Conservation (phyloP, 2,797 vertebrate genomes). For the Tokudaia muenninki region DNA sequence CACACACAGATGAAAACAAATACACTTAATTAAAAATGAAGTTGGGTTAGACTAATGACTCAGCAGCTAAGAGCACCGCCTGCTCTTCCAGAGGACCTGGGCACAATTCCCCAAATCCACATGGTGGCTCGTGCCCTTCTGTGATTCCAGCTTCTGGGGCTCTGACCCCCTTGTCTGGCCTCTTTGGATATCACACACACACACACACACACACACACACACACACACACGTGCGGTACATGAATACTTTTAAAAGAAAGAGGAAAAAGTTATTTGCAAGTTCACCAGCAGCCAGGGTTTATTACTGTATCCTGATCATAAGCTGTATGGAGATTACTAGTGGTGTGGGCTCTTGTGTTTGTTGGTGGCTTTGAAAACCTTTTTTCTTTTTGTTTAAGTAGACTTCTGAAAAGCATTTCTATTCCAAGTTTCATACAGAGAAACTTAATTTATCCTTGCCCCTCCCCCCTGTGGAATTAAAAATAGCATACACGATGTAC, state of each 20-base stretch:
- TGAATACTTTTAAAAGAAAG: background rate
- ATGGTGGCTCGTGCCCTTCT: background rate
- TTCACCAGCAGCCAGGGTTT: background rate
- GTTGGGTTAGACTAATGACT: background rate
- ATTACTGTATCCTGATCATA: background rate
- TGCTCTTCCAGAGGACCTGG: background rate
- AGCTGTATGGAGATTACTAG: background rate
- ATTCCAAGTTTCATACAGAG: slow-evolving; percentile 59
- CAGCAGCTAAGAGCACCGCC: background rate
- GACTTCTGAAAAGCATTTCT: slow-evolving; percentile 29
- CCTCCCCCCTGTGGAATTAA: slow-evolving; percentile 44
- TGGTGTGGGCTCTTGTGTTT: background rate
- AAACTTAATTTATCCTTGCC: slow-evolving; percentile 58
- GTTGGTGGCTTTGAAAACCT: background rate
- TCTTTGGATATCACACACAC: background rate
- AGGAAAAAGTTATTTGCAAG: background rate
- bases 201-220: background rate
- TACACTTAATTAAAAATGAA: background rate
- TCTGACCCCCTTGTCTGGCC: background rate
- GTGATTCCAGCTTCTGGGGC: background rate
- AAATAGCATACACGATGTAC: slow-evolving; percentile 72
- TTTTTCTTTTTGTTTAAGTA: slow-evolving; percentile 5
- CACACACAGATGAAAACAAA: background rate
- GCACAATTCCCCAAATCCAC: background rate
- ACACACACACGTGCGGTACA: background rate